Evolutionary conservation across 2,797 vertebrate species (phyloP).

Genomic region (Somateria mollissima): DNA sequence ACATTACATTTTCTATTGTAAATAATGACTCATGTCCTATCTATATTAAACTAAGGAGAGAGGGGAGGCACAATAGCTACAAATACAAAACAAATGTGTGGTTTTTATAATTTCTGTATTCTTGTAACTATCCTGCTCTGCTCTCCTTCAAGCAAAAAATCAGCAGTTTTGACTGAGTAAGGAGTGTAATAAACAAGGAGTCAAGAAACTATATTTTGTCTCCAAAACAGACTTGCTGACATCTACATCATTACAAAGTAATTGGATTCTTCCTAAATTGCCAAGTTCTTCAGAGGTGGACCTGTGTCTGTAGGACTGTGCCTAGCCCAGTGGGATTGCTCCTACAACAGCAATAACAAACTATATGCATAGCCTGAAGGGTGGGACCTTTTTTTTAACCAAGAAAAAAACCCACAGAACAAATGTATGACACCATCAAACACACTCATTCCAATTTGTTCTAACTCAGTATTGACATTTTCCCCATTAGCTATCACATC

Average conservation of each 20-base stretch:
- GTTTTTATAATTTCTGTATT: background rate
- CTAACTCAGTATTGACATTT: conserved; percentile 20
- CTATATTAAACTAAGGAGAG: background rate
- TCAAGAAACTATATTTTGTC: background rate
- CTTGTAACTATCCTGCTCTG: background rate
- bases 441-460: background rate
- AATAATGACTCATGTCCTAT: background rate
- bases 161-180: background rate
- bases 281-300: background rate
- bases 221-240: conserved; percentile 6
- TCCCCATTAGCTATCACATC: conserved; percentile 14
- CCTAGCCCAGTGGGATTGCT: background rate
- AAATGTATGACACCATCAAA: background rate
- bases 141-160: background rate
- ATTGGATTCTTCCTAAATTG: background rate
- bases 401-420: background rate
- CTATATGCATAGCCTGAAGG: background rate
- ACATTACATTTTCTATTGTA: background rate
- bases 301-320: background rate
- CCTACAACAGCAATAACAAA: background rate
- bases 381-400: background rate
- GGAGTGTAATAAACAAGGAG: background rate
- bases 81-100: background rate
- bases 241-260: background rate
- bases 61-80: background rate